Evolutionary conservation across 2,797 vertebrate species (phyloP).

Genomic region (Acanthurus leucopareius): DNA sequence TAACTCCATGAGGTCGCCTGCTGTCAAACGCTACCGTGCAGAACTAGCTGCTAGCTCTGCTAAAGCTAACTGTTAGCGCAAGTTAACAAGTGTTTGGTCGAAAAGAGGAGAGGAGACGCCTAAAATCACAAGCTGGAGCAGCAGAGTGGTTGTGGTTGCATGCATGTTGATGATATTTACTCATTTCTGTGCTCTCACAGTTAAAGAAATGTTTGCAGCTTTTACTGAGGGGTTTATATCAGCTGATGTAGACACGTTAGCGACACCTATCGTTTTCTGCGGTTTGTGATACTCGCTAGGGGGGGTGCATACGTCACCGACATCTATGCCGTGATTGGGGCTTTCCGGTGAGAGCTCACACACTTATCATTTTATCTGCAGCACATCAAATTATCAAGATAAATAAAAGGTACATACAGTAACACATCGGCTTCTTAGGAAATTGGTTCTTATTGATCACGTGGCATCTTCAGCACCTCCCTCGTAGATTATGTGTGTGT

Average conservation of each 20-base stretch:
- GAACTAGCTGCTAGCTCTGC: slow-evolving; percentile 31
- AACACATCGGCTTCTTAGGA: neutral
- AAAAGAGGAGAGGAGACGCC: neutral
- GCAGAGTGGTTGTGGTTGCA: rapidly evolving
- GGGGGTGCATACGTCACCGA: neutral
- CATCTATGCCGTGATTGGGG: slow-evolving; percentile 22
- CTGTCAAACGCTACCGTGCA: slow-evolving; percentile 42
- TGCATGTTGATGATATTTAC: rapidly evolving
- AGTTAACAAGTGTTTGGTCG: neutral
- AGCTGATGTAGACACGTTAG: slow-evolving; percentile 5
- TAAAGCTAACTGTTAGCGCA: slow-evolving; percentile 59
- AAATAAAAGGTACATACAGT: neutral
- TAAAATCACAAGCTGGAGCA: neutral
- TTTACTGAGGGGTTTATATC: slow-evolving; percentile 1
- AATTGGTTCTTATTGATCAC: slow-evolving; percentile 5
- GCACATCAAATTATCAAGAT: neutral
- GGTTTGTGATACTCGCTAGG: neutral
- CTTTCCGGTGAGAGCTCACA: no score
- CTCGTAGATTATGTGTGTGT: neutral
- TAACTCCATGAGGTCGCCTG: slow-evolving; percentile 57
- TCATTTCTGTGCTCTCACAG: rapidly evolving
- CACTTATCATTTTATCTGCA: neutral
- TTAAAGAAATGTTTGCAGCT: neutral
- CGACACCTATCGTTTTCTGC: slow-evolving; percentile 11
- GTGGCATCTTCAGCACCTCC: neutral